phyloP scores from a whole-genome alignment of 2,888 invertebrate genomes.

The Tenthredo distinguenda region DNA sequence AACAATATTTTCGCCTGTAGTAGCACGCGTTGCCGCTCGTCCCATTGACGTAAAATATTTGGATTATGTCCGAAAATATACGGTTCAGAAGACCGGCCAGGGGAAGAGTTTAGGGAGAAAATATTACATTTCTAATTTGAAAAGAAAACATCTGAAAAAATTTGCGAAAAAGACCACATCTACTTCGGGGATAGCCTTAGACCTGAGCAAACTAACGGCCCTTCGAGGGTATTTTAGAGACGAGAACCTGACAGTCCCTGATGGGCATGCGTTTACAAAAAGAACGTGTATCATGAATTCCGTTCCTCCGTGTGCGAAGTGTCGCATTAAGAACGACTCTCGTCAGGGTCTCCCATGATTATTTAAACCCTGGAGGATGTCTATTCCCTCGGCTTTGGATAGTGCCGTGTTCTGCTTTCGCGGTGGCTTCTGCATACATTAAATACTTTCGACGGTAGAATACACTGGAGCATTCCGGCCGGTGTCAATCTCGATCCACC shows the following conservation, averaged over 20 bases:
- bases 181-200: background rate
- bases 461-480: background rate
- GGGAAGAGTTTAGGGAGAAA: background rate
- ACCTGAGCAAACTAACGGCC: background rate
- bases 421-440: constrained; percentile 29
- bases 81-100: background rate
- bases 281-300: background rate
- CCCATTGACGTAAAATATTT: background rate
- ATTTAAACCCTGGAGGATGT: background rate
- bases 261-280: background rate
- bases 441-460: background rate
- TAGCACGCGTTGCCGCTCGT: background rate
- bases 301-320: background rate
- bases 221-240: background rate
- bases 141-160: background rate
- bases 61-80: background rate
- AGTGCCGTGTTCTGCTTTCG: background rate
- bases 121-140: background rate
- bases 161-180: background rate
- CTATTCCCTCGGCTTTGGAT: background rate
- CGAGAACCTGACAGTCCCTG: background rate
- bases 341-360: background rate
- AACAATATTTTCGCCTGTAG: background rate
- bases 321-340: background rate
- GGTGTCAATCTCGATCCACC: constrained; percentile 43